These are phyloP conservation scores for Xestobium rufovillosum DNA, from an alignment of 2,888 invertebrate species.

Conservation along the genomic window DNA sequence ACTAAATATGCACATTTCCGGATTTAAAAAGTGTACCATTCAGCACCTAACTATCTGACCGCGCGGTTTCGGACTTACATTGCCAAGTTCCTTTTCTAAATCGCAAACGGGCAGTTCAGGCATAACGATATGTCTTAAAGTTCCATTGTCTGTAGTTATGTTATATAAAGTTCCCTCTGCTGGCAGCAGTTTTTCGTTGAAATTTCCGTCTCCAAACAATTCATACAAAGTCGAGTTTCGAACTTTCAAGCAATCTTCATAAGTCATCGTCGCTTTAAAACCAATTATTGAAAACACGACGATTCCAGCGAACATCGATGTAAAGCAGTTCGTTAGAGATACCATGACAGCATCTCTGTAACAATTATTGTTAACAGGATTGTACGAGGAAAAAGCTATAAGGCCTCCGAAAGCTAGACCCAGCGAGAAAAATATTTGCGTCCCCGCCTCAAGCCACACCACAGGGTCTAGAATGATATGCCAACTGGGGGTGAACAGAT, in stretches of 20 bases:
- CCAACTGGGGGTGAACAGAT: constrained; percentile 91
- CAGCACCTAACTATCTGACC: too few relatives aligned
- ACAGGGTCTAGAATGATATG: constrained; percentile 85
- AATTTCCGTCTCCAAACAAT: constrained; percentile 48
- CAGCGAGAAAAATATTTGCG: constrained; percentile 94
- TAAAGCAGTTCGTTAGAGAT: constrained; percentile 86
- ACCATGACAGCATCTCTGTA: constrained; percentile 90
- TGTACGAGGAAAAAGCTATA: constrained; percentile 94
- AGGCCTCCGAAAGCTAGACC: constrained; percentile 93
- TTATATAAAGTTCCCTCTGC: constrained; percentile 50
- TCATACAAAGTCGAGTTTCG: constrained; percentile 55
- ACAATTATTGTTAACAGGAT: constrained; percentile 94
- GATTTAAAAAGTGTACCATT: too few relatives aligned
- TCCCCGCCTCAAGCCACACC: constrained; percentile 96
- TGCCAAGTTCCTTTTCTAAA: constrained; percentile 77
- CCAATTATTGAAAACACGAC: constrained; percentile 95
- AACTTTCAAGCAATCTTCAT: constrained; percentile 62
- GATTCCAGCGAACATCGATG: constrained; percentile 94
- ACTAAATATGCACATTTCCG: too few relatives aligned
- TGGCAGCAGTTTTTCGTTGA: constrained; percentile 47
- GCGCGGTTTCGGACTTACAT: constrained; percentile 60
- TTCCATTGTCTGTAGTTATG: constrained; percentile 46
- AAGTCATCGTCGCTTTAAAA: constrained; percentile 82
- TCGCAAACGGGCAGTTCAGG: constrained; percentile 68
- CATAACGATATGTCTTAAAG: constrained; percentile 52